A percentile compares a stretch with the other conserved stretches of the same genome.
Evolutionary conservation across 1,140 invertebrate genomes (phyloP).

Genomic region (Anastrepha obliqua): DNA sequence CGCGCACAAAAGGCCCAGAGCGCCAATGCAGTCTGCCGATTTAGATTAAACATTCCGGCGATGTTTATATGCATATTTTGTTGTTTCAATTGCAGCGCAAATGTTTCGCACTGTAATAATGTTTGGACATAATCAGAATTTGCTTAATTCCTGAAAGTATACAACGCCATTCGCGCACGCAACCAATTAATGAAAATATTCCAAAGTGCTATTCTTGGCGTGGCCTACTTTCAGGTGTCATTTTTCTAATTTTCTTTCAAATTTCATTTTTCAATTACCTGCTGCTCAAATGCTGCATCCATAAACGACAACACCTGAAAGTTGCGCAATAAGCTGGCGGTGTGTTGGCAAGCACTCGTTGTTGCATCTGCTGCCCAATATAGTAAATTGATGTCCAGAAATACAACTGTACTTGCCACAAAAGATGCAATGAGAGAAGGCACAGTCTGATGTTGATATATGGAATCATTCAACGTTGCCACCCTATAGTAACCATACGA

Average conservation of each 20-base stretch:
- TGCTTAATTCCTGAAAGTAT: not conserved
- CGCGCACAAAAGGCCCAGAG: constrained; percentile 15
- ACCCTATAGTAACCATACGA: constrained; percentile 19
- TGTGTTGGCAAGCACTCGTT: not conserved
- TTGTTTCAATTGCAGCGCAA: constrained; percentile 36
- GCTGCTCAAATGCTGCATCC: not conserved
- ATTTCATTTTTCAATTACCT: not conserved
- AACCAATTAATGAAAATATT: too few relatives aligned
- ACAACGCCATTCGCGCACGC: not conserved
- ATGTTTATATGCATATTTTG: constrained; percentile 6
- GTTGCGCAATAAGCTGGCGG: not conserved
- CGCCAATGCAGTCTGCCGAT: constrained; percentile 15
- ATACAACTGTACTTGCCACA: not conserved
- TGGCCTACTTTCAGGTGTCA: not conserved
- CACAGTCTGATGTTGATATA: not conserved
- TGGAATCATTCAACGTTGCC: not conserved
- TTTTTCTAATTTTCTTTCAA: not conserved
- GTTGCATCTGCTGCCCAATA: constrained; percentile 33
- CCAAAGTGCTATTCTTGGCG: not conserved
- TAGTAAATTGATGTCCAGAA: constrained; percentile 18
- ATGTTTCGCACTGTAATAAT: constrained; percentile 13
- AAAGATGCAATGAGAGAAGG: not conserved
- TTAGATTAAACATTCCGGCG: constrained; percentile 6
- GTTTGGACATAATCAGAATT: not conserved
- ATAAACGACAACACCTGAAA: not conserved